Evolutionary conservation across 2,113 vertebrate genomes (phyloP).

Genomic region (Cisticola juncidis): DNA sequence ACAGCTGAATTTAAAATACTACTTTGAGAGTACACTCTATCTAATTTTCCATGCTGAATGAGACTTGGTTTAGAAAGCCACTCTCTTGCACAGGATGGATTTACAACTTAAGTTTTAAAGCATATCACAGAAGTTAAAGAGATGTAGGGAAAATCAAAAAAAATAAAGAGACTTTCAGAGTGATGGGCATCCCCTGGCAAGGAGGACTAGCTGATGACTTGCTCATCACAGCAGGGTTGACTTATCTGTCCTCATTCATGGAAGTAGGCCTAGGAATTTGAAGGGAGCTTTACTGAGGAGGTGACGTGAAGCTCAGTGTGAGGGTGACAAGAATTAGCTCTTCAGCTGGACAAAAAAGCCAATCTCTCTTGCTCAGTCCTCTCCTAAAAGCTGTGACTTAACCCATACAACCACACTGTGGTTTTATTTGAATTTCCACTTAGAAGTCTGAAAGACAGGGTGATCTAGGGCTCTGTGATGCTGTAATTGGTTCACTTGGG

Average conservation of each 20-base stretch:
- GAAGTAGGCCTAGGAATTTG: background rate
- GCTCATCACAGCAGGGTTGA: background rate
- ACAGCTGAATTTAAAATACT: background rate
- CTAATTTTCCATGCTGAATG: background rate
- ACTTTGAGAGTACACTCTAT: background rate
- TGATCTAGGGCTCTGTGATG: background rate
- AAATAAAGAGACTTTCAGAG: background rate
- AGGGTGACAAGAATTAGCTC: background rate
- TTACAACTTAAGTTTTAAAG: background rate
- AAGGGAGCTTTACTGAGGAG: background rate
- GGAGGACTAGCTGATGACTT: background rate
- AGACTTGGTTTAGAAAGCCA: background rate
- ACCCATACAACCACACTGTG: background rate
- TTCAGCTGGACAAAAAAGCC: background rate
- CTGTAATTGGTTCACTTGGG: conserved; percentile 70
- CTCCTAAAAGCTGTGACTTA: background rate
- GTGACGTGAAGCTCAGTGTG: background rate
- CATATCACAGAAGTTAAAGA: background rate
- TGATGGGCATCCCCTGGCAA: background rate
- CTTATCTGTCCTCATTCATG: background rate
- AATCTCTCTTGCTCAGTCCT: background rate
- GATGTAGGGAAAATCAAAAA: background rate
- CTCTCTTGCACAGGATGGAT: background rate
- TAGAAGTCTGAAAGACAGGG: conserved; percentile 7
- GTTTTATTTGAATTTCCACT: background rate